A percentile compares a stretch with the other conserved stretches of the same genome.
phyloP scores from a whole-genome alignment of 37 sponge, comb jelly and placozoan species.

The Spongilla lacustris region DNA sequence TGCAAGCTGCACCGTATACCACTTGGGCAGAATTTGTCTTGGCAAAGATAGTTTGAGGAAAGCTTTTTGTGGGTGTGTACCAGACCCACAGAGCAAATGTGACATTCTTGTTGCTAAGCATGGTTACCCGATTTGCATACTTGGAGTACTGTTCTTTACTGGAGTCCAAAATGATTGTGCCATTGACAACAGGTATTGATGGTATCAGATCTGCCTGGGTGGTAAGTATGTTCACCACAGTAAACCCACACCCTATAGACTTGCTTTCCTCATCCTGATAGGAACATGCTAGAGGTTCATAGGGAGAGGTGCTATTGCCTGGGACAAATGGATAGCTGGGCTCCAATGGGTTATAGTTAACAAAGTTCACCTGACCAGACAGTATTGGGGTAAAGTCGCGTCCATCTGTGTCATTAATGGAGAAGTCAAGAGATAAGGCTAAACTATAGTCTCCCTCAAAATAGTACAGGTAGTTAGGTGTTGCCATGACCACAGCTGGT shows the following conservation, averaged over 20 bases:
- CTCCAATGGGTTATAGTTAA: conserved; percentile 24
- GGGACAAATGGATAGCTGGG: conserved; percentile 59
- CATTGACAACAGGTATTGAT: neutral
- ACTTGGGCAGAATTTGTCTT: conserved; percentile 17
- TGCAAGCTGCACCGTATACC: conserved; percentile 33
- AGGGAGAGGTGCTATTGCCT: neutral
- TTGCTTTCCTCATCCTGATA: conserved; percentile 31
- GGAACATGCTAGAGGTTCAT: conserved; percentile 41
- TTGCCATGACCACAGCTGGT: conserved; percentile 42
- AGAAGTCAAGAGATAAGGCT: conserved; percentile 8
- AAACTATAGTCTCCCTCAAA: neutral
- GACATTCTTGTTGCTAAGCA: neutral
- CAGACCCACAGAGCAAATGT: conserved; percentile 75
- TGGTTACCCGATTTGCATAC: neutral
- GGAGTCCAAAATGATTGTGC: conserved; percentile 41
- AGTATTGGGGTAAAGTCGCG: conserved; percentile 33
- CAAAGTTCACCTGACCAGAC: conserved; percentile 45
- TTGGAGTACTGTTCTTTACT: conserved; percentile 17
- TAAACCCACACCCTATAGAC: conserved; percentile 35
- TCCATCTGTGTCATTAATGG: conserved; percentile 62
- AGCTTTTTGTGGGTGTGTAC: conserved; percentile 13
- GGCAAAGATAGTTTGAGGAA: conserved; percentile 47
- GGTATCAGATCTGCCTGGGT: neutral
- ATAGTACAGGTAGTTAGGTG: neutral
- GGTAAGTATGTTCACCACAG: neutral